Base-by-base conservation (phyloP, 2,113 vertebrate species). In the Apistogramma diplotaenia region DNA sequence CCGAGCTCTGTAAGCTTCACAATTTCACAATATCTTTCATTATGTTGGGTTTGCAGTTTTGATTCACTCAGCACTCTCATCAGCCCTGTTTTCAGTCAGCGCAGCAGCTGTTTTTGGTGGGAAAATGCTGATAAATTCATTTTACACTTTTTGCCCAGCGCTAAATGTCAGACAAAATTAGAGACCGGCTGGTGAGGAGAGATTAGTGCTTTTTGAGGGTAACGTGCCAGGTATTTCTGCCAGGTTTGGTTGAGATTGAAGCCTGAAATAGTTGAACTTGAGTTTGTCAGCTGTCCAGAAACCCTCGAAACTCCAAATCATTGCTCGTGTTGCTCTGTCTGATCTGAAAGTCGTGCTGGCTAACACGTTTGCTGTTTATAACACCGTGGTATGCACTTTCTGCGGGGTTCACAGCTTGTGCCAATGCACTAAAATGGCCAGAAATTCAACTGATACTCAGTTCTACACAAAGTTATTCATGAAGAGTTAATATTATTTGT, bases 211-310 rank as follows among this genome's bases (percentile, higher is more conserved):
- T 43, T 70, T 49, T 70, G 0, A 49, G 62, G 23, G 40, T 49
- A 9, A 0, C 0, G 1, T 1, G 0, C 31, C 29, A 10, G 0
- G 18, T 72, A 54, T 35, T 54, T 53, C 29, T 53, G 65, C 61
- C 67, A 72, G 67, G 51, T 51, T 8, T 70, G 65, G 43, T n/a
- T 3, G 46, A 13, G 43, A 33, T 35, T 54, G n/a, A 54, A 35
- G 49, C 19, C 16, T 51, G 40, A 70, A 70, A 25, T 54, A 54
- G 29, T 54, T 72, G 29, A 72, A 16, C 49, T 23, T 23, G 4
- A 70, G 43, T 72, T 72, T 54, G 49, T 54, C 70, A 72, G 29
- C 43, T 72, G 49, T 53, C 19, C 70, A 54, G 70, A 55, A 72
- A 35, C 49, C 35, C 29, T 49, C 21, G 29, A 72, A 35, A 23